Percentiles rank a stretch among this genome's conserved stretches.
Evolutionary conservation across 2,888 invertebrate species (phyloP).

Genomic region (Drosophila neoperkinsi): DNA sequence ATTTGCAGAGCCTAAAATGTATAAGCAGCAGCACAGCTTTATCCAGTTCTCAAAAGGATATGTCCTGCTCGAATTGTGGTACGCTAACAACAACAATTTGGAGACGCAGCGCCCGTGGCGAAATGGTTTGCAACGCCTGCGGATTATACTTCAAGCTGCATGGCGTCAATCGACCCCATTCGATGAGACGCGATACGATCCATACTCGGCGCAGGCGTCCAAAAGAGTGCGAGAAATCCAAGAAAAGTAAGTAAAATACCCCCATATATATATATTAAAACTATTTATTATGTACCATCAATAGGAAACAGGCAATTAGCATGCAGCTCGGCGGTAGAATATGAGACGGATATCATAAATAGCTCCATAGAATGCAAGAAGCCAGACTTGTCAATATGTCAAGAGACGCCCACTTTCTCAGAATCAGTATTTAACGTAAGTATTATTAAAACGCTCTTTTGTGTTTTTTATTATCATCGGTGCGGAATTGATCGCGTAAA

Average conservation of each 20-base stretch:
- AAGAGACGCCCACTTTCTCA: slow-evolving; percentile 56
- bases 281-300: background rate
- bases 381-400: slow-evolving; percentile 43
- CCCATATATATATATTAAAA: background rate
- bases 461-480: background rate
- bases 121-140: slow-evolving; percentile 99
- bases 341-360: slow-evolving; percentile 48
- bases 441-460: slow-evolving; percentile 16
- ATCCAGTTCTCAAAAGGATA: slow-evolving; percentile 87
- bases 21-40: slow-evolving; percentile 68
- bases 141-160: slow-evolving; percentile 99
- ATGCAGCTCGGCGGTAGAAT: slow-evolving; percentile 41
- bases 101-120: slow-evolving; percentile 97
- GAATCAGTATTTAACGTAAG: slow-evolving; percentile 64
- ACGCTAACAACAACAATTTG: slow-evolving; percentile 99
- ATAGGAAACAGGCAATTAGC: slow-evolving; percentile 55
- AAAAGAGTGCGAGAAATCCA: slow-evolving; percentile 89
- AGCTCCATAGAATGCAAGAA: slow-evolving; percentile 53
- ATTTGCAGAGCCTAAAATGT: slow-evolving; percentile 54
- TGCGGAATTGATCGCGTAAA: background rate
- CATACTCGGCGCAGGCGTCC: slow-evolving; percentile 96
- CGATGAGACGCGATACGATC: slow-evolving; percentile 98
- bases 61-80: slow-evolving; percentile 97
- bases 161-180: slow-evolving; percentile 95
- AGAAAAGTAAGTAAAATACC: slow-evolving; percentile 77